phyloP scores from a whole-genome alignment of 2,888 invertebrate species.

The Eupsilia transversa region DNA sequence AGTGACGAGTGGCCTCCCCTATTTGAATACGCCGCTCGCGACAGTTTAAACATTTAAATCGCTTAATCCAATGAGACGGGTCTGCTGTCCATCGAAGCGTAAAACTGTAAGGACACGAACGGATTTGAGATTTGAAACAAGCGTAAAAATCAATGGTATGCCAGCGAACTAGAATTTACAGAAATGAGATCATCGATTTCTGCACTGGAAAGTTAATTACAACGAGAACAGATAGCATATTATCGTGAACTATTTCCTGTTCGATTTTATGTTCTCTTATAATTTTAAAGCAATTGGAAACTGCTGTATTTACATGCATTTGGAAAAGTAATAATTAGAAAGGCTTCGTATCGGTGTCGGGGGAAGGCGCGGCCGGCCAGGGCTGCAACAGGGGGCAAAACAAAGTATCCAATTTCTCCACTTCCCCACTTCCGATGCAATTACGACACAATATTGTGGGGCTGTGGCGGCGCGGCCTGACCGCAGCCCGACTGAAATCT shows the following conservation, averaged over 20 bases:
- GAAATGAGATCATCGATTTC: constrained; percentile 49
- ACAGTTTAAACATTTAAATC: constrained; percentile 86
- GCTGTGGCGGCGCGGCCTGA: constrained; percentile 80
- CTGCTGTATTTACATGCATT: constrained; percentile 73
- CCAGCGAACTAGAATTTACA: constrained; percentile 36
- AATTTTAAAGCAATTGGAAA: constrained; percentile 62
- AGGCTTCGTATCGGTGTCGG: constrained; percentile 80
- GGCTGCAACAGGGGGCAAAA: constrained; percentile 79
- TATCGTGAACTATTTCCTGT: constrained; percentile 52
- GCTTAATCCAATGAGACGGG: constrained; percentile 86
- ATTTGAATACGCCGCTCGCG: constrained; percentile 77
- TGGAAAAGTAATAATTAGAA: constrained; percentile 83
- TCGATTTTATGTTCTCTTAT: constrained; percentile 50
- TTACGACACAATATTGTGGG: constrained; percentile 85
- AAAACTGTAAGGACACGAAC: constrained; percentile 72
- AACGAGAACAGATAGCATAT: constrained; percentile 55
- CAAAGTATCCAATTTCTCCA: constrained; percentile 88
- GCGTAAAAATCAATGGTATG: constrained; percentile 39
- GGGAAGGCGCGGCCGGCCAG: constrained; percentile 70
- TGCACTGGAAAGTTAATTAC: constrained; percentile 55
- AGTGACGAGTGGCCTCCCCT: constrained; percentile 79
- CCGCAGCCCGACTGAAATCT: constrained; percentile 85
- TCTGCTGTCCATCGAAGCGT: constrained; percentile 77
- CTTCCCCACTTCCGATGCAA: constrained; percentile 88
- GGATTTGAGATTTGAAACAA: constrained; percentile 59